Percentiles rank a stretch among this genome's conserved stretches.
Conservation (phyloP, 1,140 invertebrate species). For the Temnothorax longispinosus region DNA sequence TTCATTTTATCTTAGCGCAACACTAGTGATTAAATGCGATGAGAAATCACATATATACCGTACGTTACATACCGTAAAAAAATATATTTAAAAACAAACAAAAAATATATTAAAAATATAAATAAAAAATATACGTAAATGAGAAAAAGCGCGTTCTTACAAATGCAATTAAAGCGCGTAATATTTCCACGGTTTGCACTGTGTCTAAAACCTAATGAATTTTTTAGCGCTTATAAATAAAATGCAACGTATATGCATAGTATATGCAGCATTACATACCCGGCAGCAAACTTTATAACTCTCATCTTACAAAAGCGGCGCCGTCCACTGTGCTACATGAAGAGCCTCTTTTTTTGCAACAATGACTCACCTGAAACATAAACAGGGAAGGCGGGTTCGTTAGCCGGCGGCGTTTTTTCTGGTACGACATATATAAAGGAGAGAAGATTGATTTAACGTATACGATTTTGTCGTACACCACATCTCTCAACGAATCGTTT, state of each 20-base stretch:
- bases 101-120: slow-evolving; percentile 2
- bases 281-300: slow-evolving; percentile 18
- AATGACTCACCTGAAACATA: slow-evolving; percentile 78
- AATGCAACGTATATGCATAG: neutral
- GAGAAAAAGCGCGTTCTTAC: slow-evolving; percentile 1
- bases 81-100: neutral
- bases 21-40: slow-evolving; percentile 9
- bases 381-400: slow-evolving; percentile 71
- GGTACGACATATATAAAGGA: neutral
- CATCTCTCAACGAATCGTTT: slow-evolving; percentile 41
- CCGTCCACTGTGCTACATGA: slow-evolving; percentile 40
- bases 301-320: slow-evolving; percentile 48
- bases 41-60: neutral
- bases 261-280: slow-evolving; percentile 21
- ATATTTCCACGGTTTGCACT: neutral
- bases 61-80: neutral
- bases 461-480: slow-evolving; percentile 31
- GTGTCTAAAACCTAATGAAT: slow-evolving; percentile 24
- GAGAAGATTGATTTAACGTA: slow-evolving; percentile 68
- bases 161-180: slow-evolving; percentile 12
- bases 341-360: slow-evolving; percentile 36
- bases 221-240: slow-evolving; percentile 47
- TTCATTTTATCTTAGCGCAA: slow-evolving; percentile 5
- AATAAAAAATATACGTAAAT: neutral
- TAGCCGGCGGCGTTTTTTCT: slow-evolving; percentile 66